Percentiles rank a stretch among this genome's conserved stretches.
These are phyloP conservation scores for Gastrophysa polygoni DNA, from an alignment of 2,888 invertebrate species.

Conservation along the genomic window DNA sequence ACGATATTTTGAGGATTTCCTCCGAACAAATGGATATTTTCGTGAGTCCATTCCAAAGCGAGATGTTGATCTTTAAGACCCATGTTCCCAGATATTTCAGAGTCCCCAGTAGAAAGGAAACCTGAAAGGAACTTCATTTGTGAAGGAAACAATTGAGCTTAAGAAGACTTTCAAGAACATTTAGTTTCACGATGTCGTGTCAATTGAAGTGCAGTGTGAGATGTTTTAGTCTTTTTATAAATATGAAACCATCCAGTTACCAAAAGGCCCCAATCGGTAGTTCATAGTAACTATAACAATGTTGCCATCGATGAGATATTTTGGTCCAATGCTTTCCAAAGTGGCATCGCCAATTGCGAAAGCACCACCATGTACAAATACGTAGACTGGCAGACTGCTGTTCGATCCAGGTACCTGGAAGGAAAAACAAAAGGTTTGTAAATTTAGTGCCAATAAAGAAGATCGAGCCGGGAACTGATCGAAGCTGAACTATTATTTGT, in stretches of 20 bases:
- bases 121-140: background rate
- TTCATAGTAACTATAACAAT: conserved; percentile 36
- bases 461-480: too few species aligned
- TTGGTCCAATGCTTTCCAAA: conserved; percentile 29
- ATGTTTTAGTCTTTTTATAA: too few species aligned
- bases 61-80: conserved; percentile 16
- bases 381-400: conserved; percentile 32
- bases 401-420: background rate
- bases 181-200: too few species aligned
- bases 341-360: conserved; percentile 29
- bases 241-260: too few species aligned
- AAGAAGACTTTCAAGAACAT: too few species aligned
- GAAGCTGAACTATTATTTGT: too few species aligned
- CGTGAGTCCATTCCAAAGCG: conserved; percentile 10
- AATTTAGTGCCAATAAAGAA: too few species aligned
- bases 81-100: conserved; percentile 10
- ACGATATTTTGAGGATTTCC: conserved; percentile 7
- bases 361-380: conserved; percentile 44
- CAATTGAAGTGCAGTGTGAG: too few species aligned
- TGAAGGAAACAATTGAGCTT: too few species aligned
- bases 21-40: conserved; percentile 14
- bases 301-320: conserved; percentile 34
- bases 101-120: conserved; percentile 1
- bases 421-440: background rate
- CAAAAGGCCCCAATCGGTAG: background rate